Conservation (phyloP, 2,888 invertebrate genomes). For the Spodoptera exigua region DNA sequence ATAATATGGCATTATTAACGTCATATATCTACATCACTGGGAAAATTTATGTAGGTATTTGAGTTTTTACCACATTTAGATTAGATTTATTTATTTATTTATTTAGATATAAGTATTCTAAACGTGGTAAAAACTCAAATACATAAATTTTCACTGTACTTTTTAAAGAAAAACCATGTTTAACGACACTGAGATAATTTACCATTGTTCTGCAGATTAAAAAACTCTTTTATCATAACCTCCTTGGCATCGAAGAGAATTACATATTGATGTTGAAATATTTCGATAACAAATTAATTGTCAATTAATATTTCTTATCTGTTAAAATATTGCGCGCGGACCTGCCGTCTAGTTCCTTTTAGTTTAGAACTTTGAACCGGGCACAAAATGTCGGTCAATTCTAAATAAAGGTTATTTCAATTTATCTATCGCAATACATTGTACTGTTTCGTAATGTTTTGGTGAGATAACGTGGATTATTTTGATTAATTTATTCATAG, state of each 20-base stretch:
- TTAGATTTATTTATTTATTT: too few relatives aligned
- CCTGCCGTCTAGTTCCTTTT: slow-evolving; percentile 7
- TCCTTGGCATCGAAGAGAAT: neutral
- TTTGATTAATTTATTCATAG: too few relatives aligned
- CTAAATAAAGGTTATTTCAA: slow-evolving; percentile 7
- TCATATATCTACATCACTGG: too few relatives aligned
- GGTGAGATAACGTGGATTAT: slow-evolving; percentile 21
- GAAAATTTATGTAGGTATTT: too few relatives aligned
- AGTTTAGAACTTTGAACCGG: slow-evolving; percentile 40
- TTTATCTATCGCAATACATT: slow-evolving; percentile 23
- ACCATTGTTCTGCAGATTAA: too few relatives aligned
- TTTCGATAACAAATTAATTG: neutral
- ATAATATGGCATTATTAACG: too few relatives aligned
- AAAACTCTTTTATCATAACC: neutral
- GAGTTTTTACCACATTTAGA: too few relatives aligned
- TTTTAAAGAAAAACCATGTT: too few relatives aligned
- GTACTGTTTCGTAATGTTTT: slow-evolving; percentile 12
- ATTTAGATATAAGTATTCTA: too few relatives aligned
- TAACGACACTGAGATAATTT: too few relatives aligned
- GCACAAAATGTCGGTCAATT: slow-evolving; percentile 21
- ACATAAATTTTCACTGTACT: too few relatives aligned
- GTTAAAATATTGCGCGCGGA: slow-evolving; percentile 5
- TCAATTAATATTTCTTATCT: slow-evolving; percentile 21
- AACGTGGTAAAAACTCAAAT: too few relatives aligned
- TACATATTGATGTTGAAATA: neutral